Evolutionary conservation across 2,888 invertebrate species (phyloP).

Genomic region (Acanthosepion esculentum): DNA sequence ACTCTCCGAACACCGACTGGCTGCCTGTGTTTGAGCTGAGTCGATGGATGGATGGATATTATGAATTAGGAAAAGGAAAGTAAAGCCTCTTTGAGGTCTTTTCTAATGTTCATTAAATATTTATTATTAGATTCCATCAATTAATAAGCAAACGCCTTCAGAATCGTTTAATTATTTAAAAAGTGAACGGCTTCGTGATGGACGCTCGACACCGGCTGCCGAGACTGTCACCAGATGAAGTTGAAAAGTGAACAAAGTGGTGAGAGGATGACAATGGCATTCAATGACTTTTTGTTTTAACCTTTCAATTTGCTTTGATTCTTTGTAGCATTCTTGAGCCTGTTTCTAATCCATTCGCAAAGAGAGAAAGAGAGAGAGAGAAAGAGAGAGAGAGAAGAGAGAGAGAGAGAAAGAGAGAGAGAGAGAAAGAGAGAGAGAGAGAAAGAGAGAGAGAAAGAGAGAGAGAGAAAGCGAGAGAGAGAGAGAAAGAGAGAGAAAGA

Average conservation of each 20-base stretch:
- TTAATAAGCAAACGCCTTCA: conserved; percentile 43
- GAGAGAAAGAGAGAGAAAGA: no score
- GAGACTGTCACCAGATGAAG: background rate
- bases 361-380: no score
- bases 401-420: no score
- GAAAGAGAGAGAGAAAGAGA: no score
- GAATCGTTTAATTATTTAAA: conserved; percentile 45
- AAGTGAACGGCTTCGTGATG: conserved; percentile 23
- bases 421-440: no score
- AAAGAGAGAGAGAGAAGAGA: no score
- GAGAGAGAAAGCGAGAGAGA: no score
- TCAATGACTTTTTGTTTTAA: background rate
- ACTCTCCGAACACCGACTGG: background rate
- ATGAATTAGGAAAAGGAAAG: background rate
- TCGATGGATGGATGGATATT: background rate
- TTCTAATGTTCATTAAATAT: conserved; percentile 37
- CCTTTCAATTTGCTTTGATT: conserved; percentile 1
- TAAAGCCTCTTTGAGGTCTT: background rate
- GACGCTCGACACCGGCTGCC: background rate
- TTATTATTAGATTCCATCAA: conserved; percentile 47
- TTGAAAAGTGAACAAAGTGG: background rate
- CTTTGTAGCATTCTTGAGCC: background rate
- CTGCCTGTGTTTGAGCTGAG: background rate
- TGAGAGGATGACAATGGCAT: background rate
- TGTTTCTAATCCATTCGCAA: background rate